Base-by-base conservation (phyloP, 2,797 vertebrate genomes). In the Anguilla anguilla region DNA sequence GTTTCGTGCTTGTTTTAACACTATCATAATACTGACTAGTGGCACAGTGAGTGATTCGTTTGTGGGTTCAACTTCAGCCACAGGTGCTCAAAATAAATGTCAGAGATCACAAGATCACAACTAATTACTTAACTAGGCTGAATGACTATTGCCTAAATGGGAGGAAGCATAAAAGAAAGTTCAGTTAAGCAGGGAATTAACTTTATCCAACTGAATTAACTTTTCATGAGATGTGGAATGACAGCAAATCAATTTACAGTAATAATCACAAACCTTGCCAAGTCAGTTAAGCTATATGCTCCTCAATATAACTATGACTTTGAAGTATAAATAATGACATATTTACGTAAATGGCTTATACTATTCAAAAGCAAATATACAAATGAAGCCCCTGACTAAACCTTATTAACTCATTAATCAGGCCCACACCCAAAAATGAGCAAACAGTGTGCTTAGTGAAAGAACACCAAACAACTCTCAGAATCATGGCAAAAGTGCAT, bases 361-460 rank as follows among this genome's bases (percentile, higher is more conserved):
- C 39, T 77, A 77, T 39, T 39, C 72, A 77, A 39, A 77, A 17
- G 31, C 17, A 72, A 77, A 77, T 77, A 35, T 35, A 2, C 15
- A 39, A 35, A 77, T 39, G 1, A 35, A 15, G 72, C 31, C 72
- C 31, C 35, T 69, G 25, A 69, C 0, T 69, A 69, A 69, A 69
- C n/a, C 64, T 69, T 69, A 69, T 69, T 69, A 28, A 25, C 64
- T 69, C 64, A 69, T n/a, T 69, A 69, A 69, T n/a, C 64, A n/a
- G 64, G 72, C 28, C 72, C 72, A 77, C 31, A 35, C 35, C 35
- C 31, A 77, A 77, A 77, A 77, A 10, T 39, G 72, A 35, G 72
- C 72, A 77, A 77, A 77, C 31, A 43, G 28, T 39, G 72, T 74
- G 72, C 35, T 35, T 74, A n/a, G 13, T 28, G 6, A n/a, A 25